Conservation (phyloP, 2,113 vertebrate genomes). For the Eptesicus fuscus region DNA sequence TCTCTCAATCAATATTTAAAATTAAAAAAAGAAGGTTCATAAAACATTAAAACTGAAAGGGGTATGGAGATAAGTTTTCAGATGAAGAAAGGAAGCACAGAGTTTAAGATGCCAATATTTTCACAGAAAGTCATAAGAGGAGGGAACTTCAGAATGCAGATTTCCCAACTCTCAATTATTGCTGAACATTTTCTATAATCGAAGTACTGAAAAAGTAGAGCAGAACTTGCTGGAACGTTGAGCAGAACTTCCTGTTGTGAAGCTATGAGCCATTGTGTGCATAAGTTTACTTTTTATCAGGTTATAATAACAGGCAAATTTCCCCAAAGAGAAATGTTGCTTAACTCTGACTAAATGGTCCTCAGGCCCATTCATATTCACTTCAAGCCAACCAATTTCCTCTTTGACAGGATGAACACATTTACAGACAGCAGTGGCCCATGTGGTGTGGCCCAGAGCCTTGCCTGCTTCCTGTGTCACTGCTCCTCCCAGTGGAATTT, state of each 20-base stretch:
- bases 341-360: not conserved
- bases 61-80: not conserved
- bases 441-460: not conserved
- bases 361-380: not conserved
- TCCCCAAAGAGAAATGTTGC: not conserved
- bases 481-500: constrained; percentile 1
- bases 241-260: not conserved
- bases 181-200: not conserved
- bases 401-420: not conserved
- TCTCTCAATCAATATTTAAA: not conserved
- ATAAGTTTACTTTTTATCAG: not conserved
- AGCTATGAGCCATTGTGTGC: not conserved
- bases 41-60: not conserved
- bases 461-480: not conserved
- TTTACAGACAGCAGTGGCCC: not conserved
- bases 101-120: not conserved
- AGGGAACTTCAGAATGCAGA: not conserved
- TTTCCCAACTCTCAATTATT: not conserved
- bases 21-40: not conserved
- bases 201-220: not conserved
- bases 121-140: not conserved
- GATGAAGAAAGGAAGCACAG: not conserved
- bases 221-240: not conserved
- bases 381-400: not conserved
- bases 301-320: not conserved